A percentile compares a stretch with the other conserved stretches of the same genome.
These are phyloP conservation scores for Protobothrops mucrosquamatus DNA, from an alignment of 2,113 vertebrate species.

Conservation along the genomic window DNA sequence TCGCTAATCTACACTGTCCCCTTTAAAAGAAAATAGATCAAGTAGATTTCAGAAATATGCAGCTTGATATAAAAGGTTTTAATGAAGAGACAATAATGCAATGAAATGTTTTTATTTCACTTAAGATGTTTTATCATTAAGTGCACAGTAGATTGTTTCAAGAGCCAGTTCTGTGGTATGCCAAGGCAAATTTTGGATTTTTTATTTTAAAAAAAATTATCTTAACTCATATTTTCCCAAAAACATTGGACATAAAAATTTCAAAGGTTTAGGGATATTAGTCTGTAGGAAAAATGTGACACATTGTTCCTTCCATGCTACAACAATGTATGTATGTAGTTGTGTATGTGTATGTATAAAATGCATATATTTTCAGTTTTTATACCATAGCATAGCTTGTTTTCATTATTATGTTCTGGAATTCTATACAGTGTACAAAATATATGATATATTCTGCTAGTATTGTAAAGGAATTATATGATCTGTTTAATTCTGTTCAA, in stretches of 20 bases:
- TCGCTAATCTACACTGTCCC: neutral
- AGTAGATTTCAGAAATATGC: neutral
- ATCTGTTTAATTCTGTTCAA: neutral
- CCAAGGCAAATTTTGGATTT: neutral
- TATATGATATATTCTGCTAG: neutral
- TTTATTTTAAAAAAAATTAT: neutral
- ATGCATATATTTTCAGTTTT: neutral
- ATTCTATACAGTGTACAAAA: neutral
- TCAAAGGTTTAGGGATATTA: neutral
- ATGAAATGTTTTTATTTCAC: neutral
- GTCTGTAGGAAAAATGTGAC: neutral
- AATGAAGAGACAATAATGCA: neutral
- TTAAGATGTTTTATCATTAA: neutral
- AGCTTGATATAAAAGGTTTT: neutral
- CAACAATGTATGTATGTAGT: neutral
- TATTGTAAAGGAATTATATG: neutral
- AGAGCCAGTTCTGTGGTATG: neutral
- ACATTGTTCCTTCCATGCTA: neutral
- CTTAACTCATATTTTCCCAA: neutral
- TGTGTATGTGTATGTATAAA: neutral
- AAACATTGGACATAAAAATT: neutral
- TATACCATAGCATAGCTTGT: neutral
- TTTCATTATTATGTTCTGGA: neutral
- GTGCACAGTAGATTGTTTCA: neutral
- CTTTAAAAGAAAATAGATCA: neutral